Evolutionary conservation across 2,888 invertebrate species (phyloP), one percentile per base, ranked within the genome.

Genomic region (Tortrix viridana): DNA sequence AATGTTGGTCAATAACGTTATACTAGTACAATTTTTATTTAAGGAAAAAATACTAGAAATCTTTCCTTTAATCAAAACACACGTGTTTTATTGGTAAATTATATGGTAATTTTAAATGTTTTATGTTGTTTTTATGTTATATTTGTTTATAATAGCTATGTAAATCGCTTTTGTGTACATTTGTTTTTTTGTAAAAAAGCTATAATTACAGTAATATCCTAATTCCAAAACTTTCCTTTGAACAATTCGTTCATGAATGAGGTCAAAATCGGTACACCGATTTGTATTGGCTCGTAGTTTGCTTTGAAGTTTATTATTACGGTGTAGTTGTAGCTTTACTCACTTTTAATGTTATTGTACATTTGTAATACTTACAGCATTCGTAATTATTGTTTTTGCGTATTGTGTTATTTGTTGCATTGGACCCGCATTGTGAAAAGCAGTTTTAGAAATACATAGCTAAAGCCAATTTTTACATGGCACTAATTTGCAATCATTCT

Each of bases 371-470:
- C 18, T 37, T 22, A 37, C 12, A 26, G 0, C 1, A 22, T 49
- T 26, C 7, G n/a, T 14, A 0, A 32, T 2, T 19, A 16, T 4
- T 9, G 12, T 18, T 32, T 49, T 18, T 19, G 12, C 41, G 60
- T 47, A 47, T 41, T 18, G 26, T 47, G 19, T 47, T 60, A 12
- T 43, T 26, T 54, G 41, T 60, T 48, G 26, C 41, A 54, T 37
- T 37, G 3, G 18, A 1, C 26, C 7, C 20, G 5, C 37, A 18
- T 3, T 37, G 1, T 19, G 4, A 6, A 26, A 50, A 37, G 7
- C 32, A 12, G 2, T 32, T 26, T 7, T 32, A 7, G 7, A 7
- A 32, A 32, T 32, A 32, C 9, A 12, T 32, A 32, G 32, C 1
- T 12, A 12, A 5, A 32, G 32, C 32, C 32, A 32, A 32, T 32